A percentile compares a stretch with the other conserved stretches of the same genome.
These are phyloP conservation scores for Garra rufa DNA, from an alignment of 2,113 vertebrate species.

Conservation along the genomic window DNA sequence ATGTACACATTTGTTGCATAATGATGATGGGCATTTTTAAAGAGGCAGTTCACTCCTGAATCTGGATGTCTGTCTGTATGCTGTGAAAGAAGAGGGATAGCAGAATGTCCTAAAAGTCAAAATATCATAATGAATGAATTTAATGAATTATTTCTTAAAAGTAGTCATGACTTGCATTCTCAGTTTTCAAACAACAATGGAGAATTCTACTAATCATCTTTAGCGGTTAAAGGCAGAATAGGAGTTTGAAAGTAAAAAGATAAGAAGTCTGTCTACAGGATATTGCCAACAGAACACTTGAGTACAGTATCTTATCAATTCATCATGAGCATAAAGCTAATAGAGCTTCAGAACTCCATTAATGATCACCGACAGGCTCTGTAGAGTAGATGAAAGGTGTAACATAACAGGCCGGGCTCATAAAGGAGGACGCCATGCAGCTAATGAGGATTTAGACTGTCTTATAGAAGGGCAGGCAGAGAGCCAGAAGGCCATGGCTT, in stretches of 20 bases:
- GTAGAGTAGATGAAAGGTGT: constrained; percentile 82
- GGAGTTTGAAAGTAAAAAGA: constrained; percentile 65
- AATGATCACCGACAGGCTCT: constrained; percentile 79
- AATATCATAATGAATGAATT: background rate
- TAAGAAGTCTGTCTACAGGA: constrained; percentile 67
- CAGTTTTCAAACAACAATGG: constrained; percentile 19
- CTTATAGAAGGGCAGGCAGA: constrained; percentile 78
- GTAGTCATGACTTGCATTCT: background rate
- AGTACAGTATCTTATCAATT: constrained; percentile 77
- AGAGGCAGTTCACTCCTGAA: background rate
- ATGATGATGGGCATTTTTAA: constrained; percentile 1
- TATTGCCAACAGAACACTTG: constrained; percentile 73
- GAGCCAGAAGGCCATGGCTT: constrained; percentile 81
- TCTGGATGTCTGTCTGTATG: background rate
- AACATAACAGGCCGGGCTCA: constrained; percentile 75
- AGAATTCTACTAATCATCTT: constrained; percentile 68
- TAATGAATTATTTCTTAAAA: background rate
- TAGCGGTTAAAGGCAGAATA: constrained; percentile 64
- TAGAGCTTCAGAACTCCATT: constrained; percentile 77
- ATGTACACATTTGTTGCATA: background rate
- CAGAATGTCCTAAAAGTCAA: too few relatives aligned
- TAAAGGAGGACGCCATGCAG: constrained; percentile 77
- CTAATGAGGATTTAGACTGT: constrained; percentile 83
- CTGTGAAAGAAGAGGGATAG: too few relatives aligned
- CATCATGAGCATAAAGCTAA: constrained; percentile 80